Conservation (phyloP, 2,113 vertebrate species). For the Hymenochirus boettgeri region DNA sequence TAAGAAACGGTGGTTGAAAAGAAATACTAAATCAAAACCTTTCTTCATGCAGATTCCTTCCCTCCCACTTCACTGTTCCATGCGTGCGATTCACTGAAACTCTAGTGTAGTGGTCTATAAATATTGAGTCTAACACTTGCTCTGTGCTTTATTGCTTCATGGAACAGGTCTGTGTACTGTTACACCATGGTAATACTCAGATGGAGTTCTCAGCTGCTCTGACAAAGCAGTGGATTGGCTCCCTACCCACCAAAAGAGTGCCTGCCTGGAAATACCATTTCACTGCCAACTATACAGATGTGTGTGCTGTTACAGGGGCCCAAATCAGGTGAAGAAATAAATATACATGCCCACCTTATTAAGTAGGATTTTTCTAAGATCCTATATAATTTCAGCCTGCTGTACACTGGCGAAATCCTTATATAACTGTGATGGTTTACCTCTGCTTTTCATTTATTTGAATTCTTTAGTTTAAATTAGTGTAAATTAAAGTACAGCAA, state of each 20-base stretch:
- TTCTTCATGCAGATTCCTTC: conserved; percentile 18
- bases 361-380: conserved; percentile 18
- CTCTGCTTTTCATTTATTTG: no score
- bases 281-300: conserved; percentile 66
- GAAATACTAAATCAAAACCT: conserved; percentile 45
- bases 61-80: conserved; percentile 36
- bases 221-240: conserved; percentile 61
- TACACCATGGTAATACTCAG: conserved; percentile 54
- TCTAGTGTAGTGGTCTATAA: conserved; percentile 63
- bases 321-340: conserved; percentile 47
- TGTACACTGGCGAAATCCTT: no score
- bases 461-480: no score
- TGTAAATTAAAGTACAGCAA: no score
- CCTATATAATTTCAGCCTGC: no score
- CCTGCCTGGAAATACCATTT: conserved; percentile 64
- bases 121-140: conserved; percentile 65
- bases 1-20: conserved; percentile 44
- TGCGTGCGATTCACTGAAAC: conserved; percentile 38
- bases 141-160: conserved; percentile 49
- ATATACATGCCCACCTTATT: conserved; percentile 48
- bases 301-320: conserved; percentile 51
- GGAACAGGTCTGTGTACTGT: conserved; percentile 65
- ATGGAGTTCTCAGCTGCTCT: conserved; percentile 68
- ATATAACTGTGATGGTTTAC: no score
- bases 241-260: conserved; percentile 50